Conservation (phyloP, 2,113 vertebrate genomes). For the Microcebus griseorufus region DNA sequence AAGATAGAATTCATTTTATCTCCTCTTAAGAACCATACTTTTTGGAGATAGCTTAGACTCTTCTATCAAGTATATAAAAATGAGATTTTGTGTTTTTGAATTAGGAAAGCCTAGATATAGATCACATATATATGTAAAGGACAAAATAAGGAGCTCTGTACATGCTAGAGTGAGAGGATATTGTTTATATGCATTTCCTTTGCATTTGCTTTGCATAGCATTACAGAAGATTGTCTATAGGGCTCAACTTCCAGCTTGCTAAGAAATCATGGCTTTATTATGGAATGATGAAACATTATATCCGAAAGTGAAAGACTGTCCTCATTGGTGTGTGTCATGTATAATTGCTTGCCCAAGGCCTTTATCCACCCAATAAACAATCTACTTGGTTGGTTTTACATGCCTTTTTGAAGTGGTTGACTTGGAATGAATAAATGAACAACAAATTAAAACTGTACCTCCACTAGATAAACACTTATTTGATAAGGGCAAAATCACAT, state of each 20-base stretch:
- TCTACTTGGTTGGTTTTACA: neutral
- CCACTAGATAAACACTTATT: slow-evolving; percentile 22
- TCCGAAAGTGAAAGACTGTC: slow-evolving; percentile 10
- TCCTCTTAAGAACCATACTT: neutral
- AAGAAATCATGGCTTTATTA: slow-evolving; percentile 3
- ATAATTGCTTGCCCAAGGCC: slow-evolving; percentile 2
- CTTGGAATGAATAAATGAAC: neutral
- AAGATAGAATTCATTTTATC: neutral
- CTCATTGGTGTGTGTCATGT: neutral
- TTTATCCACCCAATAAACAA: slow-evolving; percentile 22
- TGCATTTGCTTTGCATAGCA: neutral
- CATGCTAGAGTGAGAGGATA: too few species aligned
- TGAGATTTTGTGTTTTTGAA: neutral
- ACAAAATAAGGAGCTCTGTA: neutral
- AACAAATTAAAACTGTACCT: slow-evolving; percentile 13
- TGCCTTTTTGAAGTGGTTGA: slow-evolving; percentile 45
- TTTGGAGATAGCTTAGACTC: neutral
- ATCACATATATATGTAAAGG: neutral
- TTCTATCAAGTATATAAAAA: neutral
- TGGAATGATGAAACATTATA: neutral
- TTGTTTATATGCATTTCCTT: neutral
- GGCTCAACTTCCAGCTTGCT: neutral
- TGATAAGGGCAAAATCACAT: neutral
- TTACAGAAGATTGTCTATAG: neutral
- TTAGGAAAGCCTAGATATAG: neutral